phyloP scores from a whole-genome alignment of 2,113 vertebrate species.

The Mionectes macconnelli region DNA sequence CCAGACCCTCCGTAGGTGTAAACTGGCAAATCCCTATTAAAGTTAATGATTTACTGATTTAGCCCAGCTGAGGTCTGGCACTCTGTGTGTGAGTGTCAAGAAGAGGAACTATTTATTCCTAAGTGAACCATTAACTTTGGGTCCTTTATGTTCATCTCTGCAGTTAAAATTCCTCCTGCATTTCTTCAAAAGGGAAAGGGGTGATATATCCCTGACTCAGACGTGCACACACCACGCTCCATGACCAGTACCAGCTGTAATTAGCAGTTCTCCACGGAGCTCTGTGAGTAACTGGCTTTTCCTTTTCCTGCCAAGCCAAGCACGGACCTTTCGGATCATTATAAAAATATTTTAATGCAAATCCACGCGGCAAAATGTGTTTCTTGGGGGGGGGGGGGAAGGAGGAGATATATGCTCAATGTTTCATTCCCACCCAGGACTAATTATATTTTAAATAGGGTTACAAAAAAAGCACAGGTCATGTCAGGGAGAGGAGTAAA shows the following conservation, averaged over 20 bases:
- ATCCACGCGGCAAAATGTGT: not conserved
- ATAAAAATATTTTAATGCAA: not conserved
- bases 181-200: conserved; percentile 29
- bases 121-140: conserved; percentile 46
- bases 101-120: conserved; percentile 66
- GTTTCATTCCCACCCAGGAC: not conserved
- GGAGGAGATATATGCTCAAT: no score
- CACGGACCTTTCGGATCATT: not conserved
- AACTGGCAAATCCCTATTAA: conserved; percentile 56
- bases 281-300: not conserved
- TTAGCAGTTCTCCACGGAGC: not conserved
- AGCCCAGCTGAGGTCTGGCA: conserved; percentile 50
- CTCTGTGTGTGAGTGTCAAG: conserved; percentile 29
- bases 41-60: conserved; percentile 49
- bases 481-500: not conserved
- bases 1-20: conserved; percentile 39
- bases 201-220: conserved; percentile 9
- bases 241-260: conserved; percentile 1
- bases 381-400: not conserved
- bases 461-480: not conserved
- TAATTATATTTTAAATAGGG: not conserved
- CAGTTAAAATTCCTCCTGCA: conserved; percentile 23
- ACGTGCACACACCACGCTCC: not conserved
- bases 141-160: conserved; percentile 47
- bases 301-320: not conserved